Conservation (phyloP, 2,797 vertebrate genomes). For the Oreonectes daqikongensis region DNA sequence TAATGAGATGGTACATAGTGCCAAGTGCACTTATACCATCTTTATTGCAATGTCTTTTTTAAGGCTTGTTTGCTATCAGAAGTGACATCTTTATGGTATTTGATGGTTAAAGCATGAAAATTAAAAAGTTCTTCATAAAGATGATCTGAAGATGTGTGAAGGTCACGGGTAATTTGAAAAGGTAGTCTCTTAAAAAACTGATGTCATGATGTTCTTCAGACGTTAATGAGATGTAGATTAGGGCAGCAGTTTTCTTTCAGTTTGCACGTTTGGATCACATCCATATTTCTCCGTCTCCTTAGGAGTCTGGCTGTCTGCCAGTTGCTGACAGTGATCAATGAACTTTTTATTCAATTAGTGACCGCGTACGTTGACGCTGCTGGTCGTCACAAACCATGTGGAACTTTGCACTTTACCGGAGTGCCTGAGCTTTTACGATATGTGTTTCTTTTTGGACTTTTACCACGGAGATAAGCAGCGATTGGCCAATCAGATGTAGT, state of each 20-base stretch:
- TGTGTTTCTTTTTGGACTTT: constrained; percentile 31
- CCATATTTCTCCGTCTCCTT: constrained; percentile 21
- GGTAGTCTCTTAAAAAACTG: background rate
- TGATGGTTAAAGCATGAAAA: background rate
- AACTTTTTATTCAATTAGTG: constrained; percentile 28
- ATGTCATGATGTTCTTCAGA: constrained; percentile 18
- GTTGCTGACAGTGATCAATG: constrained; percentile 39
- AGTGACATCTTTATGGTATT: constrained; percentile 5
- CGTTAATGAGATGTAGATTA: constrained; percentile 26
- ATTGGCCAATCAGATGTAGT: constrained; percentile 65
- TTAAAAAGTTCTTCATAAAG: background rate
- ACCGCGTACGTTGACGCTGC: constrained; percentile 2
- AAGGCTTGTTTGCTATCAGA: constrained; percentile 7
- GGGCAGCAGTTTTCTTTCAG: constrained; percentile 13
- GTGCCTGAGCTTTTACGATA: constrained; percentile 17
- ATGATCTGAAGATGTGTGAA: constrained; percentile 16
- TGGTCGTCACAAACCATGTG: constrained; percentile 34
- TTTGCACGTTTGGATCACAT: constrained; percentile 25
- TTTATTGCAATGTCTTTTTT: constrained; percentile 48
- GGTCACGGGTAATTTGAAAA: constrained; percentile 22
- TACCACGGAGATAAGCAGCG: constrained; percentile 65
- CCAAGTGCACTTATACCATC: constrained; percentile 52
- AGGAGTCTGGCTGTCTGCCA: constrained; percentile 36
- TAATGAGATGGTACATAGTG: constrained; percentile 57
- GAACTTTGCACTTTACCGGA: constrained; percentile 51